A percentile compares a stretch with the other conserved stretches of the same genome.
These are phyloP conservation scores for Coccyzus lansbergi DNA, from an alignment of 2,797 vertebrate species.

Conservation along the genomic window DNA sequence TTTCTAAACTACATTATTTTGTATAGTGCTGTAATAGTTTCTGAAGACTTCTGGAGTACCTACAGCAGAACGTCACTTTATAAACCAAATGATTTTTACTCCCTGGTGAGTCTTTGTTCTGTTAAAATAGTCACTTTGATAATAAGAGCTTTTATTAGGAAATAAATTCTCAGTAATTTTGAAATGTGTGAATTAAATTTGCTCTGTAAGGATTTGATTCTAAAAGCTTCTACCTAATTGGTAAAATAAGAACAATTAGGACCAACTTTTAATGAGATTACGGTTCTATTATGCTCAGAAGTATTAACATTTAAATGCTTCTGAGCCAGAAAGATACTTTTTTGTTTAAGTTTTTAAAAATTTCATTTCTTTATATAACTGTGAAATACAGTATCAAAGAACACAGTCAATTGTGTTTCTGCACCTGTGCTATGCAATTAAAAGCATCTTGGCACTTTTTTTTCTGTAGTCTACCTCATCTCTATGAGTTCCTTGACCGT, in stretches of 20 bases:
- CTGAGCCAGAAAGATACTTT: background rate
- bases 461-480: background rate
- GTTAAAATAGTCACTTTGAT: background rate
- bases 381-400: background rate
- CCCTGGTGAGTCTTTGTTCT: background rate
- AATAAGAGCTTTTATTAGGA: background rate
- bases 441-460: background rate
- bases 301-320: background rate
- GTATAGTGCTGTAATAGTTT: background rate
- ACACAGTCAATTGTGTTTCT: background rate
- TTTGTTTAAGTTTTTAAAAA: background rate
- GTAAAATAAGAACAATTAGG: background rate
- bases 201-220: background rate
- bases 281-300: background rate
- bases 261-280: background rate
- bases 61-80: background rate
- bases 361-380: background rate
- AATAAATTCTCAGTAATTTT: background rate
- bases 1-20: background rate
- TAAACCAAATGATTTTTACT: background rate
- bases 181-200: slow-evolving; percentile 1
- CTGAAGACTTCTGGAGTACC: background rate
- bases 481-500: background rate
- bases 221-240: background rate
- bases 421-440: background rate